Evolutionary conservation across 2,888 invertebrate species (phyloP), one percentile per base, ranked within the genome.

Genomic region (Orthosia incerta): DNA sequence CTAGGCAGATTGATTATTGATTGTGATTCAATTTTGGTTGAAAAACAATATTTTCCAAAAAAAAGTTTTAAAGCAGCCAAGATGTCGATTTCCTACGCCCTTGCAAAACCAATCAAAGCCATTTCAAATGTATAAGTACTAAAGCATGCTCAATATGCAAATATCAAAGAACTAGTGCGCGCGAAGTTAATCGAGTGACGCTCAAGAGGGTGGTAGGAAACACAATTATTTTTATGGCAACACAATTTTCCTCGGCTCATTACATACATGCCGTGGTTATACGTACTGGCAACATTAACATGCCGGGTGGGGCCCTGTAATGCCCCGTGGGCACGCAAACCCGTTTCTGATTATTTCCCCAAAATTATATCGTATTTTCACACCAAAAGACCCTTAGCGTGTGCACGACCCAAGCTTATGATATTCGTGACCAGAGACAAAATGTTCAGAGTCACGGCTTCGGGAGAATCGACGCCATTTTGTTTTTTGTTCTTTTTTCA

Each of bases 281-380:
- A 89, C 75, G 86, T 82, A 84, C 94, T 94, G 94, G 95, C 93
- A 94, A 94, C 95, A 96, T 96, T 95, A 96, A 95, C 95, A 94
- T 95, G 95, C 92, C 90, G 94, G 95, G 95, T 94, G 93, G 95
- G 95, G 94, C 93, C 87, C 83, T 89, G 92, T 96, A 96, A 96
- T 96, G 95, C 93, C 94, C 93, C 88, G 87, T 90, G 93, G 95
- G 94, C 96, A 96, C 96, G 96, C 96, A 91, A 96, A 92, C 94
- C 89, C 91, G 92, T 94, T 96, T 88, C 94, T 95, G 94, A 95
- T 96, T 95, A 95, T 96, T 95, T 93, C 94, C 93, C 95, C 94
- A 94, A 95, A 96, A 95, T 96, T 95, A 95, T 95, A 95, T 94
- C 94, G 95, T 92, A 95, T 95, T 96, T 95, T 96, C 95, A 95